These are phyloP conservation scores for Erannis defoliaria DNA, from an alignment of 2,888 invertebrate genomes.

Conservation along the genomic window DNA sequence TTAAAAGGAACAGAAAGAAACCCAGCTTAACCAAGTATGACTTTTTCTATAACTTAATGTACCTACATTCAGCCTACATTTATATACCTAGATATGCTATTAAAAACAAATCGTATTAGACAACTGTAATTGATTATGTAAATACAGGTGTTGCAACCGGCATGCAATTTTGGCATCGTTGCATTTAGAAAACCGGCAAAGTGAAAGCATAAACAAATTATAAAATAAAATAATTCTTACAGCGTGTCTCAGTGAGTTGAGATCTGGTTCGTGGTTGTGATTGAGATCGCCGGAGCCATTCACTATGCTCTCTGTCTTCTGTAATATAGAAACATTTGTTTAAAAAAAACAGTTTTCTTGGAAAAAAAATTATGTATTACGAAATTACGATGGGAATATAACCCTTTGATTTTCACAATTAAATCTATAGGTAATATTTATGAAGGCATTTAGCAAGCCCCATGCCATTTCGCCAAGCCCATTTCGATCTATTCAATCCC, in stretches of 20 bases:
- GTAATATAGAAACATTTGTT: conserved; percentile 42
- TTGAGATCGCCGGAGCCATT: conserved; percentile 81
- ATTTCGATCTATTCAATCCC: too few species aligned
- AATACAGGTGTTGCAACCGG: not conserved
- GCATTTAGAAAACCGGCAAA: conserved; percentile 1
- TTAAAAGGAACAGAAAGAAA: not conserved
- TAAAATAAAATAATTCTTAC: conserved; percentile 48
- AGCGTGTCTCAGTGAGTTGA: conserved; percentile 60
- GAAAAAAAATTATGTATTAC: too few species aligned
- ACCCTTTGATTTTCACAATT: too few species aligned
- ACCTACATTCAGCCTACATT: too few species aligned
- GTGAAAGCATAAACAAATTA: conserved; percentile 11
- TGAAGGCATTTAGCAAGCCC: too few species aligned
- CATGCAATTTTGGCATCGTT: conserved; percentile 1
- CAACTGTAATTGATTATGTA: conserved; percentile 5
- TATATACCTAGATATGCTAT: not conserved
- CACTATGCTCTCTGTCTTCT: conserved; percentile 71
- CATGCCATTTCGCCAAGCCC: too few species aligned
- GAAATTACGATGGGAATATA: too few species aligned
- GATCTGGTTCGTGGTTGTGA: conserved; percentile 76
- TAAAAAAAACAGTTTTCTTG: not conserved
- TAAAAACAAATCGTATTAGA: not conserved
- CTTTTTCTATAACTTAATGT: too few species aligned
- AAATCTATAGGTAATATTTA: too few species aligned
- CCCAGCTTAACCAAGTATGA: not conserved